These are phyloP conservation scores for Gulo gulo DNA, from an alignment of 2,113 vertebrate species.

Conservation along the genomic window DNA sequence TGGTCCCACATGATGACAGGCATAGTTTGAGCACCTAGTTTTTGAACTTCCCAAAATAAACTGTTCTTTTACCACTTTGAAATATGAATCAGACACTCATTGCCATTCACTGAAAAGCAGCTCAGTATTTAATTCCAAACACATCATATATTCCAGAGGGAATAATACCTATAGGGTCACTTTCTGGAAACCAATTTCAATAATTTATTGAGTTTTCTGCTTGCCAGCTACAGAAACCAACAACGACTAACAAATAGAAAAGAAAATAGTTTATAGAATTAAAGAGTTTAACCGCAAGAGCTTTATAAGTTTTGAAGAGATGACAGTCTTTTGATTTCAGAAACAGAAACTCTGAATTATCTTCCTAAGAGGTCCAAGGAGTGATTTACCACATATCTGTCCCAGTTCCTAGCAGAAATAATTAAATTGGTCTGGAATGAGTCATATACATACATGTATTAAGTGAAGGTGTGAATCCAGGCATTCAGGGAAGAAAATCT, in stretches of 20 bases:
- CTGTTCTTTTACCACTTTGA: neutral
- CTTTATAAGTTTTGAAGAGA: neutral
- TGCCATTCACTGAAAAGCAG: neutral
- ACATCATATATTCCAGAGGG: neutral
- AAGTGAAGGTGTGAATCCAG: neutral
- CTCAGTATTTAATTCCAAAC: neutral
- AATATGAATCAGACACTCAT: neutral
- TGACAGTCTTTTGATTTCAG: neutral
- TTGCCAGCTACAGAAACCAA: neutral
- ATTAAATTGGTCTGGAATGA: neutral
- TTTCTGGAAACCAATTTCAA: conserved; percentile 28
- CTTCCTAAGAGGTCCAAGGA: neutral
- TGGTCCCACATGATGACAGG: neutral
- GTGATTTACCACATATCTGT: neutral
- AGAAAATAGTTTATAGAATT: neutral
- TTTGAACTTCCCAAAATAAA: conserved; percentile 22
- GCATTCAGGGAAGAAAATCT: neutral
- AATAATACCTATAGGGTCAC: neutral
- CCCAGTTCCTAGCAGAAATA: neutral
- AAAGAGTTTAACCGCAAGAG: neutral
- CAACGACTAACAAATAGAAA: neutral
- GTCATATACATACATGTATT: neutral
- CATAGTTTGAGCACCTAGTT: neutral
- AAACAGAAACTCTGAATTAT: neutral
- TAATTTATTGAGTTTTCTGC: neutral